Evolutionary conservation across 2,113 vertebrate species (phyloP).

Genomic region (Tupaia tana): DNA sequence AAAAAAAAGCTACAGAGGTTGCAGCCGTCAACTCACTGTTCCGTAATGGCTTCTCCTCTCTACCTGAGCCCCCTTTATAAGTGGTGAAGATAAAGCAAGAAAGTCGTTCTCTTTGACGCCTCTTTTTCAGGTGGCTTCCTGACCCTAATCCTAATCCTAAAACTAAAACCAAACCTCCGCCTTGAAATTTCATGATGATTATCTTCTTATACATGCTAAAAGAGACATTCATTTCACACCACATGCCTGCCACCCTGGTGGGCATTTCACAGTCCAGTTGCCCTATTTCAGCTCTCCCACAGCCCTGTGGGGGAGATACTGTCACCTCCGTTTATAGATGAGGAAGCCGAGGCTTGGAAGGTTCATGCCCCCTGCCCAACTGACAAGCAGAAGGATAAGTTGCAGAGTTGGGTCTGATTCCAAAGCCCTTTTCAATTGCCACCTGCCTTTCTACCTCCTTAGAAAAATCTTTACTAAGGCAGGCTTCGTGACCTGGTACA

Average conservation of each 20-base stretch:
- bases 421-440: background rate
- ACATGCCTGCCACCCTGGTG: background rate
- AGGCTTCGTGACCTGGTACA: too few relatives aligned
- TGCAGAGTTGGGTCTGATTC: background rate
- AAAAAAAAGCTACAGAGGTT: background rate
- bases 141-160: background rate
- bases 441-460: background rate
- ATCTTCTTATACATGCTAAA: background rate
- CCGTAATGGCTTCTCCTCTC: background rate
- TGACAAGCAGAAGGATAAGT: background rate
- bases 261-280: background rate
- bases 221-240: background rate
- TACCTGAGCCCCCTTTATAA: background rate
- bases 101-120: background rate
- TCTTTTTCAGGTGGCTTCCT: background rate
- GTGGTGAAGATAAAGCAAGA: background rate
- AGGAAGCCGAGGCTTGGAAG: background rate
- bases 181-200: background rate
- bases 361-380: background rate
- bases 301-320: background rate
- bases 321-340: background rate
- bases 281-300: fast-evolving
- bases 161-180: background rate
- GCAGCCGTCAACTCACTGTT: background rate
- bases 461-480: background rate